phyloP scores from a whole-genome alignment of 2,888 invertebrate genomes.

The Diarsia brunnea region DNA sequence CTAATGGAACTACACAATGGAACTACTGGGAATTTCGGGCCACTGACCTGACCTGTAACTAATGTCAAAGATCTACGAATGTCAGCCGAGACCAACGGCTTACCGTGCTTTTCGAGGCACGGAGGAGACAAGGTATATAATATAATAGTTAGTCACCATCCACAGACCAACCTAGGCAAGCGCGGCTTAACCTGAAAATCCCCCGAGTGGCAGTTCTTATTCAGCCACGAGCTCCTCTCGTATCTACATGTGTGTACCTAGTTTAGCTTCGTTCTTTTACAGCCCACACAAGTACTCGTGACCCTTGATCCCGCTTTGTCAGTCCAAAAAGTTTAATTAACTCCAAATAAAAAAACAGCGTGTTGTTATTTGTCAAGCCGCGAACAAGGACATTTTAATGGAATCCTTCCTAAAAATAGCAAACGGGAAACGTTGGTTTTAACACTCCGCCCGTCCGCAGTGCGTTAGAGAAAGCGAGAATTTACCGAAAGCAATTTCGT shows the following conservation, averaged over 20 bases:
- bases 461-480: slow-evolving; percentile 26
- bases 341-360: slow-evolving; percentile 18
- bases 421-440: slow-evolving; percentile 23
- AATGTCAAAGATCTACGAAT: too few relatives aligned
- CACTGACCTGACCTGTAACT: too few relatives aligned
- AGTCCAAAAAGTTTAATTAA: slow-evolving; percentile 29
- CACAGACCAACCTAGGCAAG: too few relatives aligned
- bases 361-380: slow-evolving; percentile 34
- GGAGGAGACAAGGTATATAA: too few relatives aligned
- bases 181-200: too few relatives aligned
- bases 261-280: not conserved
- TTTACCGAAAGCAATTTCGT: slow-evolving; percentile 54
- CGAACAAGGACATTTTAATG: slow-evolving; percentile 31
- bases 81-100: too few relatives aligned
- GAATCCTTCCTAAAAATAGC: slow-evolving; percentile 47
- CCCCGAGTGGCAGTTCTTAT: too few relatives aligned
- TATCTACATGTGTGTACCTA: not conserved
- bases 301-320: not conserved
- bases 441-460: slow-evolving; percentile 5
- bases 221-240: too few relatives aligned
- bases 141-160: too few relatives aligned
- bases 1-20: too few relatives aligned
- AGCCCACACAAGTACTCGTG: not conserved
- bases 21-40: too few relatives aligned
- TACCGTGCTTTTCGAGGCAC: too few relatives aligned